Conservation (phyloP, 2,888 invertebrate species). For the Eudemis profundana region DNA sequence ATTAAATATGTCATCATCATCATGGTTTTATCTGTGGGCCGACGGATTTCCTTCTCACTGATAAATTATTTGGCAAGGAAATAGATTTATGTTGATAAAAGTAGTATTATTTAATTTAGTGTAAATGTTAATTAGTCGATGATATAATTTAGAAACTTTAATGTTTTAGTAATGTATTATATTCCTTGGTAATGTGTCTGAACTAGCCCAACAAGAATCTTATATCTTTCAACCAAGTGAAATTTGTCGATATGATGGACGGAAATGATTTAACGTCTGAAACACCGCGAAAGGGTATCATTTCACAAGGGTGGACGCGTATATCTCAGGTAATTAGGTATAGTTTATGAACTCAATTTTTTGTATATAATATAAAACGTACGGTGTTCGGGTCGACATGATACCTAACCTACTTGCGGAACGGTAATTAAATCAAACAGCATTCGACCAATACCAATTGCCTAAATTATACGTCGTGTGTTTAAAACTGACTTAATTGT, state of each 20-base stretch:
- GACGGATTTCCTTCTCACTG: slow-evolving; percentile 31
- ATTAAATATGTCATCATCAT: slow-evolving; percentile 41
- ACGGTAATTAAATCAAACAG: slow-evolving; percentile 30
- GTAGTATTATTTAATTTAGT: slow-evolving; percentile 33
- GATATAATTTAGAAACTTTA: slow-evolving; percentile 12
- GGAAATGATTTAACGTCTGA: slow-evolving; percentile 88
- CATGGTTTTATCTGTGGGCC: slow-evolving; percentile 41
- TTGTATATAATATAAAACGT: neutral
- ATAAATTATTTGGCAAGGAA: slow-evolving; percentile 37
- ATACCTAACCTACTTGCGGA: slow-evolving; percentile 36
- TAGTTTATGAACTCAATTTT: neutral
- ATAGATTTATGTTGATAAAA: slow-evolving; percentile 31
- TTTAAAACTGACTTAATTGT: neutral
- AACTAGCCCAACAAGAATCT: slow-evolving; percentile 47
- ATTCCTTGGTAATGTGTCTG: too few species aligned
- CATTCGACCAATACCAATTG: neutral
- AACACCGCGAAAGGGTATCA: slow-evolving; percentile 85
- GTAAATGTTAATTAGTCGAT: slow-evolving; percentile 17
- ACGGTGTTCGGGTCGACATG: slow-evolving; percentile 18
- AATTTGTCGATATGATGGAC: slow-evolving; percentile 85
- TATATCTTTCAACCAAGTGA: slow-evolving; percentile 49
- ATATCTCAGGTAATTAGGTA: slow-evolving; percentile 86
- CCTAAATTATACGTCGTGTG: neutral
- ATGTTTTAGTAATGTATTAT: slow-evolving; percentile 56
- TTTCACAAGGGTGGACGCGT: slow-evolving; percentile 88